Conservation (phyloP, 2,888 invertebrate genomes). For the Eupithecia pulchellata region DNA sequence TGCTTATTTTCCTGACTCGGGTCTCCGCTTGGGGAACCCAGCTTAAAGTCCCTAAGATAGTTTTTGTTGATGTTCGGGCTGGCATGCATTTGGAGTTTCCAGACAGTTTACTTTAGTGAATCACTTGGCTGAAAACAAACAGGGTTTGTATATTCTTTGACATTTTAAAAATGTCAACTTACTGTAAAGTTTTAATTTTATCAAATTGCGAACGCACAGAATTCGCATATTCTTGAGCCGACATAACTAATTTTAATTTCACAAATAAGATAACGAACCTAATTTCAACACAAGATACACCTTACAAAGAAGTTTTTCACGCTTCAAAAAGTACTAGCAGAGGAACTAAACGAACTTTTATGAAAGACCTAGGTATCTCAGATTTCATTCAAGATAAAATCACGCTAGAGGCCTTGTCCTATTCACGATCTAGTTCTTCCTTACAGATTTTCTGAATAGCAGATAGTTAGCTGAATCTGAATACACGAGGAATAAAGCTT, state of each 20-base stretch:
- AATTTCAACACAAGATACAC: neutral
- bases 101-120: constrained; percentile 18
- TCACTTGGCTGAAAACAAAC: constrained; percentile 12
- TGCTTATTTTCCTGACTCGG: constrained; percentile 31
- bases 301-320: neutral
- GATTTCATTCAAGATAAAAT: constrained; percentile 3
- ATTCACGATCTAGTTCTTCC: neutral
- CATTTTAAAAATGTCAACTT: neutral
- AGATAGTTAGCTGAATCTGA: neutral
- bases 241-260: neutral
- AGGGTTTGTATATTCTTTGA: neutral
- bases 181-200: neutral
- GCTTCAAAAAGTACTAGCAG: neutral
- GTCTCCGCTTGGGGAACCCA: constrained; percentile 11
- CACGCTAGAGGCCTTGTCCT: neutral
- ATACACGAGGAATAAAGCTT: neutral
- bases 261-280: neutral
- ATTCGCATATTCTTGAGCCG: neutral
- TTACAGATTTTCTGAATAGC: constrained; percentile 6
- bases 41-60: constrained; percentile 19
- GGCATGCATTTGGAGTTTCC: constrained; percentile 13
- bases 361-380: neutral
- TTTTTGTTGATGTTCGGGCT: constrained; percentile 30
- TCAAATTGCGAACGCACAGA: neutral
- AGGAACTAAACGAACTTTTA: neutral